Evolutionary conservation across 2,797 vertebrate genomes (phyloP).

Genomic region (Oreortyx pictus): DNA sequence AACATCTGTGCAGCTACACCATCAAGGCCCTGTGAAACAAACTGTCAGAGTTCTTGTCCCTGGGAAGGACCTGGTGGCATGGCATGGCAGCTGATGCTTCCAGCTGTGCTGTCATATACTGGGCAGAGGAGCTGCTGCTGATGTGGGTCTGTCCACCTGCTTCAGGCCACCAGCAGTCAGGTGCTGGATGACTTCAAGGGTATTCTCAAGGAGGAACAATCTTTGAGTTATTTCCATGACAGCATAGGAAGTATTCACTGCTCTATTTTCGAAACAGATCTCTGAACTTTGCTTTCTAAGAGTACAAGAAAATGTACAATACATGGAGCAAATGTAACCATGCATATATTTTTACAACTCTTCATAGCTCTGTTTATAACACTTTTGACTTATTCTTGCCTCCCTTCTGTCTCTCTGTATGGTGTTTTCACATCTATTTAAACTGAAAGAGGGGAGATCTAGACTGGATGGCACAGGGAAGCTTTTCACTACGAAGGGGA

Average conservation of each 20-base stretch:
- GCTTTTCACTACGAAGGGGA: too few species aligned
- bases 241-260: neutral
- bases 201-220: neutral
- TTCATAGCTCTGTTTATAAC: neutral
- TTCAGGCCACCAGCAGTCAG: neutral
- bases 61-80: neutral
- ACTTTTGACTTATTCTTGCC: neutral
- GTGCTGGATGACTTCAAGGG: neutral
- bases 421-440: neutral
- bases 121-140: neutral
- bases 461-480: too few species aligned
- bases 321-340: neutral
- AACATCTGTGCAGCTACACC: neutral
- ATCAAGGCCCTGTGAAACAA: neutral
- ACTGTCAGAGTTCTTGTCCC: neutral
- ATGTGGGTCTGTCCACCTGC: neutral
- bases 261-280: neutral
- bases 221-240: neutral
- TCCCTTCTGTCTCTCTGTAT: neutral
- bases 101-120: fast-evolving
- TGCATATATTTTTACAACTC: neutral
- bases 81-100: neutral
- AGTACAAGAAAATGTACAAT: neutral
- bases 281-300: neutral
- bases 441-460: too few species aligned